Percentiles rank a stretch among this genome's conserved stretches.
Conservation (phyloP, 1,140 invertebrate species). For the Diachasmimorpha longicaudata region DNA sequence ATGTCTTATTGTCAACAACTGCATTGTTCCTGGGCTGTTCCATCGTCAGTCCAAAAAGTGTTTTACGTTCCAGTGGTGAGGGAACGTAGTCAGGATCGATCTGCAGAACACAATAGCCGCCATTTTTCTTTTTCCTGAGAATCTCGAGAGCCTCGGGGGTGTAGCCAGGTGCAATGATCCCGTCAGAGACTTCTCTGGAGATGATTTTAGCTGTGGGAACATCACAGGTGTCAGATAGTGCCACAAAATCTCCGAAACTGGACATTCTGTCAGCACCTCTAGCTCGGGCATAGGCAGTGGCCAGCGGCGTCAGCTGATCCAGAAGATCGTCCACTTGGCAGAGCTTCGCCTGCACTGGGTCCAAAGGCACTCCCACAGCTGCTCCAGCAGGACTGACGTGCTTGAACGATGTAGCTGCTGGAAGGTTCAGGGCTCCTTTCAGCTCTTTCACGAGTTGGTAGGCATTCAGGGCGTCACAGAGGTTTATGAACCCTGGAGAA, state of each 20-base stretch:
- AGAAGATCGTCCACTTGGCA: slow-evolving; percentile 93
- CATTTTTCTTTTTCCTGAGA: slow-evolving; percentile 95
- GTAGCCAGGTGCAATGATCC: slow-evolving; percentile 94
- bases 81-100: slow-evolving; percentile 91
- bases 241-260: slow-evolving; percentile 98
- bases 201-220: slow-evolving; percentile 80
- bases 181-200: slow-evolving; percentile 89
- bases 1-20: slow-evolving; percentile 78
- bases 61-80: slow-evolving; percentile 79
- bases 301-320: slow-evolving; percentile 81
- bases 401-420: slow-evolving; percentile 97
- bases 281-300: slow-evolving; percentile 92
- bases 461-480: slow-evolving; percentile 96
- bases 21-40: slow-evolving; percentile 94
- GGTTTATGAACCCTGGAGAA: slow-evolving; percentile 95
- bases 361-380: slow-evolving; percentile 84
- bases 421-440: slow-evolving; percentile 76
- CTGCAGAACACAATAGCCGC: slow-evolving; percentile 91
- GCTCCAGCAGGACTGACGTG: slow-evolving; percentile 97
- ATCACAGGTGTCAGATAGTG: slow-evolving; percentile 92
- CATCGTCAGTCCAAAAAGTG: slow-evolving; percentile 89
- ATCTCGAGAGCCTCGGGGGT: slow-evolving; percentile 81
- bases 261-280: slow-evolving; percentile 98
- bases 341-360: slow-evolving; percentile 77
- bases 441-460: slow-evolving; percentile 96